Conservation (phyloP, 2,888 invertebrate genomes). For the Belgica antarctica region DNA sequence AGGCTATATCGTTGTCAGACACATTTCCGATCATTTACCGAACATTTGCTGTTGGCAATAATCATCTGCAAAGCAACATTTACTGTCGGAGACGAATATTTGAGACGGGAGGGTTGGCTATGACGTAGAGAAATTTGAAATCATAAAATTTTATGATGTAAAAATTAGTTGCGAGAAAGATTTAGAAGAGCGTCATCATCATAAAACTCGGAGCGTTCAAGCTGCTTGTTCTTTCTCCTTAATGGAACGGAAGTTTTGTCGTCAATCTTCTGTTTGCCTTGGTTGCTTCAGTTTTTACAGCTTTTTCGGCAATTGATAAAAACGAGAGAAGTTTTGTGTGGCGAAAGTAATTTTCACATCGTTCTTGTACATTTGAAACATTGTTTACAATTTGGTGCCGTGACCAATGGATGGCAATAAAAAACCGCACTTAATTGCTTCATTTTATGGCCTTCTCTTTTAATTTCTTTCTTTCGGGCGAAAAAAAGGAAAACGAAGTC, state of each 20-base stretch:
- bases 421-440: background rate
- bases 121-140: slow-evolving; percentile 17
- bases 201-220: background rate
- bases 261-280: background rate
- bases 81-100: background rate
- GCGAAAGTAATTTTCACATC: too few species aligned
- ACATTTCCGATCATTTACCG: background rate
- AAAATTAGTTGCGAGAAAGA: background rate
- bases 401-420: background rate
- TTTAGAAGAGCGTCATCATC: background rate
- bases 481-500: background rate
- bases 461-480: background rate
- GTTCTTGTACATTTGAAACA: too few species aligned
- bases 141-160: background rate
- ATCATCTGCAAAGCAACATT: background rate
- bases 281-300: background rate
- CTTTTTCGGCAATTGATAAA: background rate
- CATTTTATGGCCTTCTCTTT: slow-evolving; percentile 1
- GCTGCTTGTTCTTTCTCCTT: background rate
- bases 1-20: background rate
- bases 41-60: background rate
- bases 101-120: background rate
- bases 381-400: background rate
- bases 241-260: slow-evolving; percentile 19
- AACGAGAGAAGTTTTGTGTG: background rate